Evolutionary conservation across 2,888 invertebrate genomes (phyloP), one percentile per base, ranked within the genome.

Genomic region (Chesias legatella): DNA sequence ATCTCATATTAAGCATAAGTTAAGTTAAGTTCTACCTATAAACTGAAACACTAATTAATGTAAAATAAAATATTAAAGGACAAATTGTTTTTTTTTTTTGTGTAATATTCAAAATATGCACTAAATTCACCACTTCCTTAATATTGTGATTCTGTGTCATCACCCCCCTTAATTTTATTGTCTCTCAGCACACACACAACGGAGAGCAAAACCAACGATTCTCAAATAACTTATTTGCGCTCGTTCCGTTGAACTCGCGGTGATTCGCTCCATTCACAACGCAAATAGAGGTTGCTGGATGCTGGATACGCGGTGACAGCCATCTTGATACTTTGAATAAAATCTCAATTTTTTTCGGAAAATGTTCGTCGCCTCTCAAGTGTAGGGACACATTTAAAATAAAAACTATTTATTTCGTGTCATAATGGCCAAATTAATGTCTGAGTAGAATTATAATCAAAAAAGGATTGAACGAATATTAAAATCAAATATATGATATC

Each of bases 191-290:
- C 41, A 46, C 45, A 42, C 28, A 23, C 26, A 26, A 32, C 23
- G 20, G 39, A 48, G 53, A 39, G 45, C 33, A 37, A 23, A 28
- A 25, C 38, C 40, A 29, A 37, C 38, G 31, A 29, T 41, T 49
- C 53, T 46, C 53, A 32, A 40, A 42, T 53, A 41, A 51, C 47
- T 23, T 53, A 48, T 55, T 53, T 56, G 50, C 46, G 26, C 27
- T 39, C 37, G 48, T 49, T 49, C 30, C 51, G 54, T 55, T 59
- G 52, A 59, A 54, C 57, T 33, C 44, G 33, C 27, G 45, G 36
- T 40, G 55, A 45, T 48, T 51, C 53, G 54, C 57, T 57, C 49
- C 57, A 57, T 59, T 56, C 57, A 49, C 40, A 43, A 39, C 24
- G 50, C 53, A 57, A 59, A 59, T 32, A 57, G 25, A 32, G 39